Evolutionary conservation across 2,888 invertebrate genomes (phyloP).

Genomic region (Zygothrica quintamaculata): DNA sequence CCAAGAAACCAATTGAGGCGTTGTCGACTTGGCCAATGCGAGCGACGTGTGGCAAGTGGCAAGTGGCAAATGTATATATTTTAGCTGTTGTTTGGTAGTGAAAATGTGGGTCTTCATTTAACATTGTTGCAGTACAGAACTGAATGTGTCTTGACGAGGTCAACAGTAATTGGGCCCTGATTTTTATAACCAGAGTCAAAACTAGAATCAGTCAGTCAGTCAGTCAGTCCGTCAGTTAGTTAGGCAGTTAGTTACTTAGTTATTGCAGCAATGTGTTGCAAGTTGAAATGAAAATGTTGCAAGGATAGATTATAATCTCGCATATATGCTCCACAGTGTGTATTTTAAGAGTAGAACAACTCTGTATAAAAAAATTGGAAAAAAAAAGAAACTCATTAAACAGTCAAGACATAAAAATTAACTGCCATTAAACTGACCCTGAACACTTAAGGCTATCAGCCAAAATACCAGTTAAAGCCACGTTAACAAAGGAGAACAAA

Average conservation of each 20-base stretch:
- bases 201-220: too few relatives aligned
- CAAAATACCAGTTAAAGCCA: too few relatives aligned
- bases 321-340: slow-evolving; percentile 38
- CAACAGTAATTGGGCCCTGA: slow-evolving; percentile 59
- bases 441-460: too few relatives aligned
- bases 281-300: too few relatives aligned
- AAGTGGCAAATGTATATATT: slow-evolving; percentile 29
- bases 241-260: too few relatives aligned
- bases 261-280: slow-evolving; percentile 25
- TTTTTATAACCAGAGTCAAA: slow-evolving; percentile 39
- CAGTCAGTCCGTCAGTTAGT: too few relatives aligned
- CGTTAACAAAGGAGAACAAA: too few relatives aligned
- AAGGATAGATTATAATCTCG: slow-evolving; percentile 57
- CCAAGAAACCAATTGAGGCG: slow-evolving; percentile 66
- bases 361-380: too few relatives aligned
- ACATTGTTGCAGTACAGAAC: slow-evolving; percentile 33
- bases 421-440: slow-evolving; percentile 49
- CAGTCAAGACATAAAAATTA: slow-evolving; percentile 24
- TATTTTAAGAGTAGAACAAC: slow-evolving; percentile 15
- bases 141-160: slow-evolving; percentile 56
- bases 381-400: slow-evolving; percentile 18
- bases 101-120: slow-evolving; percentile 62
- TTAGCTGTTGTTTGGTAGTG: neutral
- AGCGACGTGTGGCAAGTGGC: slow-evolving; percentile 31
- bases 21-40: slow-evolving; percentile 35